Base-by-base conservation (phyloP, 1,140 invertebrate genomes). In the Diorhabda carinulata region DNA sequence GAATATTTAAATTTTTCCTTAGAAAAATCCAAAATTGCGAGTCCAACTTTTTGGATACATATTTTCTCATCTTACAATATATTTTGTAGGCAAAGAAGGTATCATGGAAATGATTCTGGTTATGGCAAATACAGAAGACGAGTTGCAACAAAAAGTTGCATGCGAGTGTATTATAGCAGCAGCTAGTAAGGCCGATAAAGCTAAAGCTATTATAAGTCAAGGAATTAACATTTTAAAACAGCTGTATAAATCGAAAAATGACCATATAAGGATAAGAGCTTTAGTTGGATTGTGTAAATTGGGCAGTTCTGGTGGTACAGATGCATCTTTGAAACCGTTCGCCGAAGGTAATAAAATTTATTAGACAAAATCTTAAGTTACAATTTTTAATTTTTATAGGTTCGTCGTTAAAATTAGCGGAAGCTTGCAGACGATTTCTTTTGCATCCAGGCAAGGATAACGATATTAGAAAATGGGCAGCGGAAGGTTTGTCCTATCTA, bases 181-280 rank as follows among this genome's bases (percentile, higher is more conserved):
- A 8, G 92, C 97, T 3, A 96, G 95, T 0, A 99, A 99, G 79
- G 98, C 98, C 81, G 97, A 99, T 78, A 98, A 98, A 82, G 96
- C 96, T 3, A 91, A 89, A 70, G 89, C 93, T 3, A 94, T 99
- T 43, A 90, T 98, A 41, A 89, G 87, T 60, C 91, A 96, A 79
- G 98, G 98, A 62, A 89, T 96, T 8, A 91, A 96, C 68, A 97
- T 99, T 72, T 82, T 99, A 0, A 98, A 99, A 78, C 91, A 92
- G 67, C 83, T 99, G 0, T 99, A 98, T 81, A 88, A 93, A 73
- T 95, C 94, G 3, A 91, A 92, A 76, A 90, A 98, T 81, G 95
- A 98, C 80, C 87, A 88, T 7, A 95, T 99, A 67, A 89, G 92
- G 79, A 91, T 96, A 2, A 87, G 95, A 72, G 95, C 95, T 47